These are phyloP conservation scores for Lynx canadensis DNA, from an alignment of 2,113 vertebrate species.

Conservation along the genomic window DNA sequence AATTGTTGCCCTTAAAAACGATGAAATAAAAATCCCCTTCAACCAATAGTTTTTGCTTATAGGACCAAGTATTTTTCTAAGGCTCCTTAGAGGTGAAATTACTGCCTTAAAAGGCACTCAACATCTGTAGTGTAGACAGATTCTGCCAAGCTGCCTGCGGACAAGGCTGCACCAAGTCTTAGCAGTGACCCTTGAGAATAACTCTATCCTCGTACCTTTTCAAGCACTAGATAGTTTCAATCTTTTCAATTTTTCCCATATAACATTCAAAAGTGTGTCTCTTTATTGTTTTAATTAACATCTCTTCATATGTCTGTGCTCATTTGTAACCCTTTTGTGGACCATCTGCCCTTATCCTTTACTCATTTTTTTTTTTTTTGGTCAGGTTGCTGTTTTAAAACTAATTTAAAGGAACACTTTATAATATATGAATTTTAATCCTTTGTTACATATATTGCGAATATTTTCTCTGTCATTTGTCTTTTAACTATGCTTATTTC, in stretches of 20 bases:
- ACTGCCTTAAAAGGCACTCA: background rate
- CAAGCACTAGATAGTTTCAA: background rate
- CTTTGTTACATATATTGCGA: background rate
- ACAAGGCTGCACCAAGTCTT: background rate
- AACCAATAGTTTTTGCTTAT: background rate
- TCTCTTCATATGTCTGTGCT: slow-evolving; percentile 12
- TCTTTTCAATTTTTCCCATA: background rate
- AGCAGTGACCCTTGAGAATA: background rate
- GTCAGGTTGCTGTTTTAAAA: slow-evolving; percentile 38
- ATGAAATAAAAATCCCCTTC: background rate
- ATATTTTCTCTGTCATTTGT: slow-evolving; percentile 39
- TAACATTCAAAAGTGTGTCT: background rate
- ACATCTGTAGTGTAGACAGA: background rate
- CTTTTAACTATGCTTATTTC: slow-evolving; percentile 53
- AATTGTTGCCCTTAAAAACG: background rate
- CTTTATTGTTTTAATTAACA: background rate
- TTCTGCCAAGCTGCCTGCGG: background rate
- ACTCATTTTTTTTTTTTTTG: background rate
- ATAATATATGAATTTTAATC: slow-evolving; percentile 31
- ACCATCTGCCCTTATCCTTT: background rate
- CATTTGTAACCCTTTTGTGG: slow-evolving; percentile 7
- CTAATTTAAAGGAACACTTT: background rate
- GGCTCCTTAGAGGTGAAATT: background rate
- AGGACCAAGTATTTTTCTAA: background rate
- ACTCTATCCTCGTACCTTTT: background rate